Percentiles rank a stretch among this genome's conserved stretches.
phyloP scores from a whole-genome alignment of 2,113 vertebrate genomes.

The Heptranchias perlo region DNA sequence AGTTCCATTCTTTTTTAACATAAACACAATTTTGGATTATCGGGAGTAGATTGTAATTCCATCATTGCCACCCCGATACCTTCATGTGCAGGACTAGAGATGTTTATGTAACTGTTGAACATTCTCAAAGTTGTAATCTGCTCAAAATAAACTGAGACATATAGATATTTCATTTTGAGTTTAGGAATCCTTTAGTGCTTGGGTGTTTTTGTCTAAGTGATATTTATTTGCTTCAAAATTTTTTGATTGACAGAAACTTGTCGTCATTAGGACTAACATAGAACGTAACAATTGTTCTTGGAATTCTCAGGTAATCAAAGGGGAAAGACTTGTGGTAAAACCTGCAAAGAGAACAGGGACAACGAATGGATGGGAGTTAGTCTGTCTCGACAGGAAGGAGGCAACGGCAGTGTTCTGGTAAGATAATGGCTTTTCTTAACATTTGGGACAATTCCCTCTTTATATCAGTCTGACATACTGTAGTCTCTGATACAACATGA shows the following conservation, averaged over 20 bases:
- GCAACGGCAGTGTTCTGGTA: constrained; percentile 81
- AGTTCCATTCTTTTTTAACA: neutral
- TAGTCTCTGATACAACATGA: neutral
- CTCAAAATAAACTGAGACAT: neutral
- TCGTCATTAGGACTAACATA: neutral
- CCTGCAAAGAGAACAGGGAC: constrained; percentile 83
- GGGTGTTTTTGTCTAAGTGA: neutral
- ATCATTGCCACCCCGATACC: neutral
- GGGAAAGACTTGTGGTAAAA: constrained; percentile 81
- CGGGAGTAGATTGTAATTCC: neutral
- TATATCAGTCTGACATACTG: neutral
- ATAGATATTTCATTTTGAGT: neutral
- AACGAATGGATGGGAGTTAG: constrained; percentile 98
- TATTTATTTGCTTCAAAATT: neutral
- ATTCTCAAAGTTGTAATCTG: neutral
- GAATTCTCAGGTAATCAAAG: constrained; percentile 68
- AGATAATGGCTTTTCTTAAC: constrained; percentile 45
- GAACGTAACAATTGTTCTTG: neutral
- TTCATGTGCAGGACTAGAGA: neutral
- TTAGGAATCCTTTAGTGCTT: neutral
- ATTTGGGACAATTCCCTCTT: neutral
- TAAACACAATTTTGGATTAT: neutral
- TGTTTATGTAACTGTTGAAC: neutral
- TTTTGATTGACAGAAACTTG: neutral
- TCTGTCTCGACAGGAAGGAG: constrained; percentile 78